These are phyloP conservation scores for Zootermopsis nevadensis DNA, from an alignment of 2,888 invertebrate species.

Conservation along the genomic window DNA sequence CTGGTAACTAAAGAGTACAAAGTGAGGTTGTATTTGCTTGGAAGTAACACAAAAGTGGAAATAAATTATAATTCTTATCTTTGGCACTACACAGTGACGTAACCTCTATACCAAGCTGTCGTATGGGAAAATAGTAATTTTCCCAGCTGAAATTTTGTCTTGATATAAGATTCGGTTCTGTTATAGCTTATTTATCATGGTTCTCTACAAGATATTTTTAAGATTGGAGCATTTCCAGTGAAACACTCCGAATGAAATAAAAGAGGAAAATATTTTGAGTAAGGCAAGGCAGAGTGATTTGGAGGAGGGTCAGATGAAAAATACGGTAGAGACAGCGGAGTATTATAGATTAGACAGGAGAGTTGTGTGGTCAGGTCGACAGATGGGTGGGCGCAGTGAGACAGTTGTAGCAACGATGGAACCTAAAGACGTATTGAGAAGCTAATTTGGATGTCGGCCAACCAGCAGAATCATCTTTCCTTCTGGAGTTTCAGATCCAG, in stretches of 20 bases:
- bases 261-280: background rate
- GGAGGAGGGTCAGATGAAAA: background rate
- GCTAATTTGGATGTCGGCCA: conserved; percentile 26
- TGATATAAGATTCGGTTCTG: no score
- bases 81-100: no score
- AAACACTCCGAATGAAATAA: conserved; percentile 4
- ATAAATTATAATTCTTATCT: no score
- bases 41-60: no score
- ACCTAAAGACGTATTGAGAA: conserved; percentile 7
- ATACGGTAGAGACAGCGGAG: background rate
- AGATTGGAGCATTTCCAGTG: conserved; percentile 15
- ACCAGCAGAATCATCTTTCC: background rate
- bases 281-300: background rate
- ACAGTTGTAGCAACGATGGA: background rate
- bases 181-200: background rate
- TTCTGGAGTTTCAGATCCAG: background rate
- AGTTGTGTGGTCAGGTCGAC: background rate
- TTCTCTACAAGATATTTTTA: background rate
- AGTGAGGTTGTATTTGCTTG: no score
- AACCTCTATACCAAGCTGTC: no score
- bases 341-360: conserved; percentile 19
- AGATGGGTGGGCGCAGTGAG: background rate
- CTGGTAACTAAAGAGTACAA: no score
- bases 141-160: no score
- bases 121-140: no score